These are phyloP conservation scores for Cephus spinipes DNA, from an alignment of 2,888 invertebrate species.

Conservation along the genomic window DNA sequence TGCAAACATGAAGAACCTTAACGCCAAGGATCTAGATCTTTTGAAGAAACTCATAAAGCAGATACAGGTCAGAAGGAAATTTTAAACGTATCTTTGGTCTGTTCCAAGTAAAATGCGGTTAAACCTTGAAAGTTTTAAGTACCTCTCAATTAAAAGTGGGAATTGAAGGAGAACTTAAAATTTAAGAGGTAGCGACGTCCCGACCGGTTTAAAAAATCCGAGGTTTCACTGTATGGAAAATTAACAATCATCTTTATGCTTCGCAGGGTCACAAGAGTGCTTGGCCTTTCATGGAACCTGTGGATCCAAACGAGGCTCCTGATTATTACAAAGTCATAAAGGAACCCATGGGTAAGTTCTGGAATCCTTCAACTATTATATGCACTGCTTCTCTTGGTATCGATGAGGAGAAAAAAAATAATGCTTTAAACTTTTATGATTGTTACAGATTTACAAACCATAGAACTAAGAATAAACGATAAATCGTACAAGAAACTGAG, in stretches of 20 bases:
- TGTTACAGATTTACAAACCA: conserved; percentile 89
- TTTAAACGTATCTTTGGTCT: background rate
- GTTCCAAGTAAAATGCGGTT: too few species aligned
- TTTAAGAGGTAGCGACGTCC: too few species aligned
- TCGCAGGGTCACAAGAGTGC: conserved; percentile 91
- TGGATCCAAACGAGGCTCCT: conserved; percentile 95
- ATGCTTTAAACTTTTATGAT: conserved; percentile 21
- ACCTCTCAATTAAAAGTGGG: too few species aligned
- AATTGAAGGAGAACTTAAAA: too few species aligned
- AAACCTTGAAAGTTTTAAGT: too few species aligned
- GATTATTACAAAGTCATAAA: conserved; percentile 97
- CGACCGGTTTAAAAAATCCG: too few species aligned
- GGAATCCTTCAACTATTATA: conserved; percentile 7
- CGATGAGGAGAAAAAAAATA: conserved; percentile 7
- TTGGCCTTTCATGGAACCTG: conserved; percentile 98
- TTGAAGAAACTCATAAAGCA: conserved; percentile 89
- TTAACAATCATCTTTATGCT: conserved; percentile 19
- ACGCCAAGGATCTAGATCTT: conserved; percentile 83
- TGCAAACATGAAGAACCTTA: conserved; percentile 89
- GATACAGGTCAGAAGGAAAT: conserved; percentile 75
- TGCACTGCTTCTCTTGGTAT: conserved; percentile 15
- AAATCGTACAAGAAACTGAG: conserved; percentile 87
- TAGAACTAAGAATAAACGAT: conserved; percentile 87
- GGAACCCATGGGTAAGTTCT: conserved; percentile 90
- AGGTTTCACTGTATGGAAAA: background rate